Base-by-base conservation (phyloP, 2,888 invertebrate species). In the Caenorhabditis sp. region DNA sequence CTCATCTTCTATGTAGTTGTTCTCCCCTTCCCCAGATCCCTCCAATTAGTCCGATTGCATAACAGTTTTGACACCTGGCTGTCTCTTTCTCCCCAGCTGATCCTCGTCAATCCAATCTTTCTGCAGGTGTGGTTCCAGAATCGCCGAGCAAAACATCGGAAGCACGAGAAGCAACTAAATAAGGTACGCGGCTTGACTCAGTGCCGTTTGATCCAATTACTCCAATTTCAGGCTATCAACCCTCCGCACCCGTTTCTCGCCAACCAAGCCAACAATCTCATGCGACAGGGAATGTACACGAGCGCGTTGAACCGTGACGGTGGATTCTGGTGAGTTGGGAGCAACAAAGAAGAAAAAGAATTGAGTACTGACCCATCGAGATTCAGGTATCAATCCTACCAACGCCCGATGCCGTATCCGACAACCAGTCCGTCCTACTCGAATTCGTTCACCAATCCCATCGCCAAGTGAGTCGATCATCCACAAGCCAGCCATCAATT, bases 101-200 rank as follows among this genome's bases (percentile, higher is more conserved):
- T 18, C 47, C 32, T 18, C 13, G 28, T 22, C 53, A 76, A 68
- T 77, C 72, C 72, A 72, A 72, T 72, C 15, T 28, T 13, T 6
- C 82, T 90, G 78, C 80, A 91, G 91, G 91, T 91, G 22, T 92
- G 92, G 91, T 91, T 92, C 82, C 91, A 91, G 82, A 91, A 91
- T 83, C 85, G 91, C 11, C 85, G 91, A n/a, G 91, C 91, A 28
- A 92, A 91, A 76, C 87, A 89, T 72, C 85, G 89, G 58, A 92
- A 92, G 80, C 92, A 92, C 69, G 91, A 92, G 82, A 92, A 92
- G 76, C 92, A 92, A 77, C 65, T 91, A 76, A 88, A 90, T 58
- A 92, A 92, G 85, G 88, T 78, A 44, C 44, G 37, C 47, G 13
- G 13, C 53, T 22, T 26, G 28, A n/a, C 51, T 40, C 20, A 11